Conservation (phyloP, 2,888 invertebrate species). For the Geophilus truncorum region DNA sequence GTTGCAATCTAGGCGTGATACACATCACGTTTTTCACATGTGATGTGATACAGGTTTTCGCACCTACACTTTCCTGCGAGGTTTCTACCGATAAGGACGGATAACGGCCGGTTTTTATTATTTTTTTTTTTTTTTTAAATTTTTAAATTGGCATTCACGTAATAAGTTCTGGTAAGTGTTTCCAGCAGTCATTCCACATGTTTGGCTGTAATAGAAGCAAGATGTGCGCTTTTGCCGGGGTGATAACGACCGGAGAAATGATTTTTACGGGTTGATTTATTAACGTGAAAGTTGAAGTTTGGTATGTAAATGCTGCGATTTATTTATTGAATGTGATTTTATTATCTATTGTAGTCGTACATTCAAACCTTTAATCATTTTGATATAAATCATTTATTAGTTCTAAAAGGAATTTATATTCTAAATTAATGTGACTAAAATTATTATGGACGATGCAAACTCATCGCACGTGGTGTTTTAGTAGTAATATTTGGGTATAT, state of each 20-base stretch:
- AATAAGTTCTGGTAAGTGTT: slow-evolving; percentile 4
- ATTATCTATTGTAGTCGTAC: neutral
- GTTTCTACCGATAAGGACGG: neutral
- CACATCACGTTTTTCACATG: neutral
- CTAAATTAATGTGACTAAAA: too few species aligned
- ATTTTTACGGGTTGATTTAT: neutral
- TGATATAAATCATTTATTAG: neutral
- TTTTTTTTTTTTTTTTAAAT: neutral
- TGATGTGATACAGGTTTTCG: neutral
- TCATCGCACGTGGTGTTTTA: too few species aligned
- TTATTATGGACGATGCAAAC: too few species aligned
- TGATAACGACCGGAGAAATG: neutral
- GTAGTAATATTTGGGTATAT: too few species aligned
- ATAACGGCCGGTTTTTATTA: neutral
- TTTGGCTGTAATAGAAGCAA: neutral
- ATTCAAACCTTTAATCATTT: neutral
- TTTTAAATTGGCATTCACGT: neutral
- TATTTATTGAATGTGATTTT: neutral
- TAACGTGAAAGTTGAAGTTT: neutral
- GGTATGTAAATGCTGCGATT: neutral
- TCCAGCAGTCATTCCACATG: neutral
- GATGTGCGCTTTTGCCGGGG: neutral
- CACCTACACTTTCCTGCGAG: slow-evolving; percentile 7
- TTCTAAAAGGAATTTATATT: neutral
- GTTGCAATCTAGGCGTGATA: neutral